These are phyloP conservation scores for Hylaeus anthracinus DNA, from an alignment of 1,140 invertebrate species.

Conservation along the genomic window DNA sequence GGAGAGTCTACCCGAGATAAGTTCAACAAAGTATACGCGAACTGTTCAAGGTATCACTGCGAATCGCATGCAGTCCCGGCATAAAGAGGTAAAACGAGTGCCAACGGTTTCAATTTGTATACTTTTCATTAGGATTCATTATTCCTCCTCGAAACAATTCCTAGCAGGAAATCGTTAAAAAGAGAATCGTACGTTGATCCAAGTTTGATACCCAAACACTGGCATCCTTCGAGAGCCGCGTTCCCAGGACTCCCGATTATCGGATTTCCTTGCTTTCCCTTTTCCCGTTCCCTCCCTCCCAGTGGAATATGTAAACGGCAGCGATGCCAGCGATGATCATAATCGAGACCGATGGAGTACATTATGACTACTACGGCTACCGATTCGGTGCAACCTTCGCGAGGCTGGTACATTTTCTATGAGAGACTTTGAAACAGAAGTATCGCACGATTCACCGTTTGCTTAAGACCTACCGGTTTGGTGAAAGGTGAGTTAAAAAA, in stretches of 20 bases:
- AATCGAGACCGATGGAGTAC: constrained; percentile 10
- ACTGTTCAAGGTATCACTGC: no score
- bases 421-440: no score
- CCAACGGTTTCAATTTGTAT: not conserved
- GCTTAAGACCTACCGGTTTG: no score
- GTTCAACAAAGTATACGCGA: no score
- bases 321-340: constrained; percentile 5
- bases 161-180: constrained; percentile 8
- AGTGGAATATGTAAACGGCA: constrained; percentile 22
- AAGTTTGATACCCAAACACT: constrained; percentile 35
- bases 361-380: not conserved
- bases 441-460: no score
- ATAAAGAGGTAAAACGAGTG: not conserved
- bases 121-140: constrained; percentile 24
- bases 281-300: not conserved
- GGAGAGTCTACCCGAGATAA: no score
- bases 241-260: constrained; percentile 55
- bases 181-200: constrained; percentile 14
- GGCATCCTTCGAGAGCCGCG: constrained; percentile 15
- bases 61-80: no score
- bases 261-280: constrained; percentile 46
- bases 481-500: no score
- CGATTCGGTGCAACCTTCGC: no score
- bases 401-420: no score
- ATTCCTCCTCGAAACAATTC: constrained; percentile 3